A percentile compares a stretch with the other conserved stretches of the same genome.
Conservation (phyloP, 1,140 invertebrate species). For the Leptinotarsa lineolata region DNA sequence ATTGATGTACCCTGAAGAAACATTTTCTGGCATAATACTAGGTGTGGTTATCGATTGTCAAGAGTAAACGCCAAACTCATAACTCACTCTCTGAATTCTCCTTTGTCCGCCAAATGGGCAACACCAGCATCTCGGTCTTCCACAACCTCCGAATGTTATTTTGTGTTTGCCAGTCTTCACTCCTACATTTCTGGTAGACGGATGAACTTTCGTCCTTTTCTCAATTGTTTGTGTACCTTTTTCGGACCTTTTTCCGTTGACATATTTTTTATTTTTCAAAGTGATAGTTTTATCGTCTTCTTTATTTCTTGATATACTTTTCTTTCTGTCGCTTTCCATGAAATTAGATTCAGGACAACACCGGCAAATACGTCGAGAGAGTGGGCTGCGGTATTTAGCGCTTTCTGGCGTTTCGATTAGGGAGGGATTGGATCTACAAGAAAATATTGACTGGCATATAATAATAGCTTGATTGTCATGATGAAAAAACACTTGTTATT, state of each 20-base stretch:
- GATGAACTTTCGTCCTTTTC: not conserved
- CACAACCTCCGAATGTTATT: slow-evolving; percentile 12
- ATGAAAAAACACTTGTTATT: too few relatives aligned
- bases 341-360: not conserved
- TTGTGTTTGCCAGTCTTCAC: slow-evolving; percentile 1
- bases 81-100: not conserved
- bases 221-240: not conserved
- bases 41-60: too few relatives aligned
- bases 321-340: not conserved
- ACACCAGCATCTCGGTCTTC: not conserved
- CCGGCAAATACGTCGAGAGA: not conserved
- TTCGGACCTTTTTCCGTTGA: not conserved
- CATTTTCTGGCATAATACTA: too few relatives aligned
- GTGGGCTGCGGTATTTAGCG: too few relatives aligned
- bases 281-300: not conserved
- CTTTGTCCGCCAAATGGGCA: not conserved
- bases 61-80: not conserved
- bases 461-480: too few relatives aligned
- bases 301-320: not conserved
- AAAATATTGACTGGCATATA: too few relatives aligned
- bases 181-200: not conserved
- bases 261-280: not conserved
- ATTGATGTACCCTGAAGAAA: too few relatives aligned
- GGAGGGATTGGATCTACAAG: too few relatives aligned
- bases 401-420: too few relatives aligned